Conservation (phyloP, 2,113 vertebrate genomes). For the Mugil cephalus region DNA sequence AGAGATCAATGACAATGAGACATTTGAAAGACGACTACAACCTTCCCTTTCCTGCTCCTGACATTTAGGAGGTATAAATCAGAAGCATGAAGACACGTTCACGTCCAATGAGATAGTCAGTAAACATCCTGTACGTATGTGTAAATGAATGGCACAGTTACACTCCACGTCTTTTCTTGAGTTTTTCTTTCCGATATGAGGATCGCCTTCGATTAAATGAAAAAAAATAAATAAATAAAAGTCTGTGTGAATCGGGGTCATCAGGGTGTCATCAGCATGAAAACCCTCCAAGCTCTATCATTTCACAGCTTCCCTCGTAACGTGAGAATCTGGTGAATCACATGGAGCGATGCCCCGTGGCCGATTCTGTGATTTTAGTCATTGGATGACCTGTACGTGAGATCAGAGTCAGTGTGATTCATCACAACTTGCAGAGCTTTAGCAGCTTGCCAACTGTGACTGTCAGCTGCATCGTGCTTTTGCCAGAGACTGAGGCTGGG, state of each 20-base stretch:
- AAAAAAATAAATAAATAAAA: neutral
- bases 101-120: neutral
- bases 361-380: slow-evolving; percentile 21
- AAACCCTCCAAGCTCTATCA: slow-evolving; percentile 6
- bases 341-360: slow-evolving; percentile 7
- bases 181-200: neutral
- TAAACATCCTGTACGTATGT: neutral
- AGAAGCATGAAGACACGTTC: neutral
- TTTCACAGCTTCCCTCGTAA: slow-evolving; percentile 52
- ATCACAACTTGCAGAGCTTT: neutral
- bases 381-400: slow-evolving; percentile 18
- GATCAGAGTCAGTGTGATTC: slow-evolving; percentile 13
- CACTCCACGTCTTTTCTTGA: neutral
- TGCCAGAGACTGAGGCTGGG: neutral
- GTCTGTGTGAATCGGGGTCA: slow-evolving; percentile 27
- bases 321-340: slow-evolving; percentile 39
- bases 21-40: slow-evolving; percentile 13
- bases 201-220: slow-evolving; percentile 16
- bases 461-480: neutral
- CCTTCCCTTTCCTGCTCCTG: slow-evolving; percentile 6
- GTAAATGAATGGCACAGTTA: neutral
- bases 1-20: slow-evolving; percentile 10
- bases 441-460: slow-evolving; percentile 7
- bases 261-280: neutral
- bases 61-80: slow-evolving; percentile 21